Evolutionary conservation across 2,888 invertebrate species (phyloP).

Genomic region (Aphodius sticticus): DNA sequence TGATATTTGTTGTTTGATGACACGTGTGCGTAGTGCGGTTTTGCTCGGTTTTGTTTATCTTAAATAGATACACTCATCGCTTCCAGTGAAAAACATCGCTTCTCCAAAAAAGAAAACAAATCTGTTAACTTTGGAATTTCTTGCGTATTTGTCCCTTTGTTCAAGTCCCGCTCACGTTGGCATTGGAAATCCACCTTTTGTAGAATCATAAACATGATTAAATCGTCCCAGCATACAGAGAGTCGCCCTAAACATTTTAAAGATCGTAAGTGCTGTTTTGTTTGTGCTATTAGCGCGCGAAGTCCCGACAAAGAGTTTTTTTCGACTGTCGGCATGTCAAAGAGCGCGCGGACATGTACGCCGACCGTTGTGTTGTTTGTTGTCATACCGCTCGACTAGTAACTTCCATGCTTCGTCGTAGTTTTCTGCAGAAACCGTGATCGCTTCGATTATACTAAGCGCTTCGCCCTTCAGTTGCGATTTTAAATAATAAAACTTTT

Average conservation of each 20-base stretch:
- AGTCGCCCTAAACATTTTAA: slow-evolving; percentile 7
- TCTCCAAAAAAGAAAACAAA: slow-evolving; percentile 13
- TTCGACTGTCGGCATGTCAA: not conserved
- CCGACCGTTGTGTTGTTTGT: not conserved
- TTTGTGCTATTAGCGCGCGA: slow-evolving; percentile 6
- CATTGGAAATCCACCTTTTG: not conserved
- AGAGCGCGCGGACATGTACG: slow-evolving; percentile 11
- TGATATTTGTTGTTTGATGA: too few relatives aligned
- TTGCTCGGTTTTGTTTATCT: too few relatives aligned
- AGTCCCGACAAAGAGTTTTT: not conserved
- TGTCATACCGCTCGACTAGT: slow-evolving; percentile 19
- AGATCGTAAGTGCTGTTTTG: slow-evolving; percentile 7
- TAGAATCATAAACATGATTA: not conserved
- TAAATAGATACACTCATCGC: not conserved
- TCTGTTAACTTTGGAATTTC: not conserved
- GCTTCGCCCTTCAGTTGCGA: slow-evolving; percentile 13
- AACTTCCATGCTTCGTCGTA: slow-evolving; percentile 22
- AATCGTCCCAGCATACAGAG: not conserved
- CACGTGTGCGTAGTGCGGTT: too few relatives aligned
- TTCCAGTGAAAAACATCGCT: slow-evolving; percentile 11
- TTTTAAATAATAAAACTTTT: slow-evolving; percentile 21
- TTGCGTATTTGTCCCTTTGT: not conserved
- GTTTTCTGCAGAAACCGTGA: slow-evolving; percentile 19
- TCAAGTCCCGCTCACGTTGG: slow-evolving; percentile 13
- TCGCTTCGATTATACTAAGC: slow-evolving; percentile 8